Evolutionary conservation across 2,888 invertebrate species (phyloP).

Genomic region (Hemistola chrysoprasaria): DNA sequence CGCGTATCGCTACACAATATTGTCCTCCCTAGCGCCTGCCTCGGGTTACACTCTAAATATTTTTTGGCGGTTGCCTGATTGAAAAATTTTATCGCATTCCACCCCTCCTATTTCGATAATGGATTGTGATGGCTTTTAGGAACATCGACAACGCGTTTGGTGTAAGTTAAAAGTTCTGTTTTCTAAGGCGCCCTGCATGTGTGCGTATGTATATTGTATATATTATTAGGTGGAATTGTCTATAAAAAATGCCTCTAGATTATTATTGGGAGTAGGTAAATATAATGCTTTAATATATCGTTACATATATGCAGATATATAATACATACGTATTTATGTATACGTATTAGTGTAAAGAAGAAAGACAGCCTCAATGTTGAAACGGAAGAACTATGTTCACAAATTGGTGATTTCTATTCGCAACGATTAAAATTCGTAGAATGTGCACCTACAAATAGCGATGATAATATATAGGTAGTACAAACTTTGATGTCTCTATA

Average conservation of each 20-base stretch:
- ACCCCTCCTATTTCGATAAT: conserved; percentile 64
- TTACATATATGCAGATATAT: too few relatives aligned
- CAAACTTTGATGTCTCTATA: conserved; percentile 40
- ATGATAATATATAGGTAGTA: conserved; percentile 36
- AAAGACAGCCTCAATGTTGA: too few relatives aligned
- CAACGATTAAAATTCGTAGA: too few relatives aligned
- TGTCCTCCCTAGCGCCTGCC: conserved; percentile 68
- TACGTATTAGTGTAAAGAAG: too few relatives aligned
- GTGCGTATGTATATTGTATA: conserved; percentile 1
- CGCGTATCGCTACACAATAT: conserved; percentile 74
- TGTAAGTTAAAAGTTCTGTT: conserved; percentile 41
- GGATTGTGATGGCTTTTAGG: conserved; percentile 61
- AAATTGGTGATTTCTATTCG: conserved; percentile 29
- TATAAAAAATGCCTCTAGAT: too few relatives aligned
- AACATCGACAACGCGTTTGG: conserved; percentile 43
- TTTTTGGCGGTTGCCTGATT: conserved; percentile 78
- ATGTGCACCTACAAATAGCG: conserved; percentile 30
- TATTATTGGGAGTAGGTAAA: too few relatives aligned
- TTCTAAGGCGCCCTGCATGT: conserved; percentile 27
- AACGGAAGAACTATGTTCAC: too few relatives aligned
- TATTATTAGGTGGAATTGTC: too few relatives aligned
- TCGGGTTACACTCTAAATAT: conserved; percentile 80
- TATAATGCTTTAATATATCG: too few relatives aligned
- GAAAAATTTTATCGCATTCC: conserved; percentile 78
- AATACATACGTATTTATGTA: too few relatives aligned